These are phyloP conservation scores for Cryptotis parvus DNA, from an alignment of 2,113 vertebrate species.

Conservation along the genomic window DNA sequence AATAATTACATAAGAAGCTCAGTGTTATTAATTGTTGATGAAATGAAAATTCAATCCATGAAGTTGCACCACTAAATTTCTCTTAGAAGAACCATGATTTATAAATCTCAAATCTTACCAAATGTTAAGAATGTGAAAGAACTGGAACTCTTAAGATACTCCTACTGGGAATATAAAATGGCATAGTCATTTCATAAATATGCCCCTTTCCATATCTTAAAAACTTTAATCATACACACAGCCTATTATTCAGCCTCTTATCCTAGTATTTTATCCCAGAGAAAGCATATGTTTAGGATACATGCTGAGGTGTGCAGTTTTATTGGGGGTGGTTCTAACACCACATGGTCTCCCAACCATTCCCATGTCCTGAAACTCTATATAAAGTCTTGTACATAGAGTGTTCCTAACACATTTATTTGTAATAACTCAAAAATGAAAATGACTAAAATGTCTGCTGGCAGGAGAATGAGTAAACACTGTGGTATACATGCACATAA, in stretches of 20 bases:
- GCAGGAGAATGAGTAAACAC: neutral
- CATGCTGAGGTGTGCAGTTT: no score
- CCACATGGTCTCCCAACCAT: no score
- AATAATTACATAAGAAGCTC: neutral
- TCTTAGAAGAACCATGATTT: conserved; percentile 1
- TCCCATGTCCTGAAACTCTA: no score
- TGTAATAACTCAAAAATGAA: neutral
- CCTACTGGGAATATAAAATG: conserved; percentile 6
- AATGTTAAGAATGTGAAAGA: neutral
- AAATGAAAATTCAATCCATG: conserved; percentile 36
- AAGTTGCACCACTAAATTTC: neutral
- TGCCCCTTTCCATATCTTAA: neutral
- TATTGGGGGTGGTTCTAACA: no score
- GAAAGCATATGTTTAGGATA: neutral
- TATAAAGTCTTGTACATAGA: neutral
- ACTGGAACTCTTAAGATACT: neutral
- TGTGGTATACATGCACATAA: neutral
- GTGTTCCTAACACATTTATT: neutral
- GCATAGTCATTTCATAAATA: conserved; percentile 1
- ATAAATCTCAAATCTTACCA: neutral
- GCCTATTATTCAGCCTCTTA: neutral
- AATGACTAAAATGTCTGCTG: neutral
- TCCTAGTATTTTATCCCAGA: neutral
- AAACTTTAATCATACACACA: neutral
- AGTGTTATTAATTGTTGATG: neutral